A percentile compares a stretch with the other conserved stretches of the same genome.
Evolutionary conservation across 2,888 invertebrate species (phyloP).

Genomic region (Rhorus exstirpatorius): DNA sequence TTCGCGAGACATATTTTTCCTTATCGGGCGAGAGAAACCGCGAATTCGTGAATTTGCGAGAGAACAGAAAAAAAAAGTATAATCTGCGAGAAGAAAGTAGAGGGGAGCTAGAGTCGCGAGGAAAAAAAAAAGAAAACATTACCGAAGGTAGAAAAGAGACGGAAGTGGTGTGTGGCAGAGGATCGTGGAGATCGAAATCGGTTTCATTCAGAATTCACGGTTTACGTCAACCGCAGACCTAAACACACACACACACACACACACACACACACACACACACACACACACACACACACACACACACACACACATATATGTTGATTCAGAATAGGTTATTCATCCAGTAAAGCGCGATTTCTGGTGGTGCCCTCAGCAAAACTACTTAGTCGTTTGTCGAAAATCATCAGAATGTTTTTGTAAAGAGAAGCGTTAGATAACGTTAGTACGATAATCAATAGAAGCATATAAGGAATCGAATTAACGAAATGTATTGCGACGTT

Average conservation of each 20-base stretch:
- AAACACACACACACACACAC: no score
- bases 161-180: slow-evolving; percentile 56
- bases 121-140: neutral
- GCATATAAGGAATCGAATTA: no score
- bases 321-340: no score
- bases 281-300: neutral
- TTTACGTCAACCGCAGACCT: slow-evolving; percentile 15
- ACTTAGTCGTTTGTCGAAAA: no score
- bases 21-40: slow-evolving; percentile 27
- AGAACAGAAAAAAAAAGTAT: neutral
- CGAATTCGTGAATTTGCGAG: slow-evolving; percentile 10
- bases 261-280: neutral
- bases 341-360: no score
- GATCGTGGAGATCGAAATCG: slow-evolving; percentile 32
- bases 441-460: no score
- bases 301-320: neutral
- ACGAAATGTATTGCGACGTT: no score
- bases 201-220: slow-evolving; percentile 53
- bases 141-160: slow-evolving; percentile 11
- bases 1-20: neutral
- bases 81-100: neutral
- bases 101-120: neutral
- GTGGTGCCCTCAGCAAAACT: no score
- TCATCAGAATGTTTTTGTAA: no score
- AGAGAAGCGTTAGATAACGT: no score